Evolutionary conservation across 2,113 vertebrate genomes (phyloP), one percentile per base, ranked within the genome.

Genomic region (Murina feae): DNA sequence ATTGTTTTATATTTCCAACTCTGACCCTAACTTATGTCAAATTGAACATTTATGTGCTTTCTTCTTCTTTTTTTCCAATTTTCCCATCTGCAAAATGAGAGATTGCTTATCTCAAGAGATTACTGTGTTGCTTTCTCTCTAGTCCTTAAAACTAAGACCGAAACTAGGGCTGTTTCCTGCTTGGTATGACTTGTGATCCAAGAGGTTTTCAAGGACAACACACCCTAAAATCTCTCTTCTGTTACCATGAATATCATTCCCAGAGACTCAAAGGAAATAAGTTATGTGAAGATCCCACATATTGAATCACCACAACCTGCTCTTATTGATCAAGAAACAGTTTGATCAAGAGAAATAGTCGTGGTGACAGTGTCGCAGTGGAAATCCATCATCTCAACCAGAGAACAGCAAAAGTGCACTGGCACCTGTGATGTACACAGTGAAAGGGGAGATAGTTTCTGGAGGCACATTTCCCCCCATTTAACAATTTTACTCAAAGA

Each of bases 41-140:
- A 90, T 13, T 65, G 63, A 95, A 25, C 9, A 63, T 53, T 92
- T 79, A n/a, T 79, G 78, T 1, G 89, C 65, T 92, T 6, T 89
- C 85, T 87, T 60, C 23, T 58, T 96, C 96, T 89, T 89, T 89
- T 87, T 96, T 97, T 83, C 83, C 63, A 83, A 6, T 81, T 83
- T 97, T 96, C 89, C 71, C 69, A 94, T 94, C 85, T 89, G 30
- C 55, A 92, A 83, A 95, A 86, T 18, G 20, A 84, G n/a, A 32
- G 74, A 88, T 10, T 30, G 28, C 51, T 66, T 72, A 6, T 95
- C 92, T 95, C 86, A 9, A 28, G 74, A 69, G 92, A 13, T 86
- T 74, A 28, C 23, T 39, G 21, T 76, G 39, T 28, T 88, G 60
- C 17, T 96, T 96, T 74, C 79, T 95, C 37, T 94, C 35, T 47